Base-by-base conservation (phyloP, 2,888 invertebrate genomes). In the Leptura quadrifasciata region DNA sequence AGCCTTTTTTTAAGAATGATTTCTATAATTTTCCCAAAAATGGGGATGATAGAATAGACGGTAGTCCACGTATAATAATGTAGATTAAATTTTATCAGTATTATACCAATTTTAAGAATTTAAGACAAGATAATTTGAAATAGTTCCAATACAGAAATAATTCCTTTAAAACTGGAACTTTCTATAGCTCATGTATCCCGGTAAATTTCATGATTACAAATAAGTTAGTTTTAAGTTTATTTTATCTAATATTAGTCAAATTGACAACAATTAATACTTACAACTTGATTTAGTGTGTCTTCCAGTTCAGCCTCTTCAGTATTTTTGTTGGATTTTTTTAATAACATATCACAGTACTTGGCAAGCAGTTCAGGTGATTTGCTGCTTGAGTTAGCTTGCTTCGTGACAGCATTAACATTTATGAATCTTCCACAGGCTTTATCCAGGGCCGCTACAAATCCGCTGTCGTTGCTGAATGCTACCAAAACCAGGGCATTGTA, bases 371-470 rank as follows among this genome's bases (percentile, higher is more conserved):
- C 99, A 0, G 99, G 99, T 77, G 97, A 97, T 90, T 99, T 99
- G 82, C 96, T 97, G 81, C 96, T 96, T 4, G 96, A 96, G 87
- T 95, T 96, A 1, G 96, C 97, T 78, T 95, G 94, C 87, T 94
- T 94, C 20, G 99, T 99, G 60, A 99, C 97, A 31, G 97, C 95
- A 90, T 99, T 99, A 84, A 95, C 95, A 90, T 99, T 99, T 78
- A 99, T 99, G 88, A 99, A 99, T 84, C 96, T 93, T 24, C 98
- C 98, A 88, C 99, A 99, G 9, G 99, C 99, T 90, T 98, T 98
- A 89, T 98, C 98, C 3, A 98, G 90, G 1, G 98, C 96, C 24
- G 98, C 97, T 55, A 98, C 98, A 90, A 99, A 99, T 47, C 99
- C 99, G 35, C 97, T 96, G 89, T 99, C 99, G 89, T 97, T 98